These are phyloP conservation scores for Cotesia vestalis DNA, from an alignment of 1,140 invertebrate genomes.

Conservation along the genomic window DNA sequence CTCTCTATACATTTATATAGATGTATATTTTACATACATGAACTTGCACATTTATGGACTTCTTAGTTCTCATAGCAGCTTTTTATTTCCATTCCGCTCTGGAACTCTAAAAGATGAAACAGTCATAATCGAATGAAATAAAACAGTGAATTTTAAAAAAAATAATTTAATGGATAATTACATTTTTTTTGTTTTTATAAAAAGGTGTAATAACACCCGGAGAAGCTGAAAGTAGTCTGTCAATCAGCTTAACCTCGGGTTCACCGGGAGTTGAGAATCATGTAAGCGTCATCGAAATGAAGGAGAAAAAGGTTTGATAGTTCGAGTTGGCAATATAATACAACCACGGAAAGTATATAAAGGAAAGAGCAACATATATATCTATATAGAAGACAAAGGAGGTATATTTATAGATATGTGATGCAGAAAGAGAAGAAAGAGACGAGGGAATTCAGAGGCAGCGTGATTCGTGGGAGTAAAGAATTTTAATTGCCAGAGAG, in stretches of 20 bases:
- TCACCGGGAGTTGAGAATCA: constrained; percentile 49
- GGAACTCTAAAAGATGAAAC: too few species aligned
- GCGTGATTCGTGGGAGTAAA: constrained; percentile 55
- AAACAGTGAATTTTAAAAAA: too few species aligned
- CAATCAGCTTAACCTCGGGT: constrained; percentile 13
- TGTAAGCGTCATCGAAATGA: constrained; percentile 45
- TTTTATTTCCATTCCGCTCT: background rate
- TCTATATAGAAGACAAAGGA: constrained; percentile 27
- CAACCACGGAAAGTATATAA: background rate
- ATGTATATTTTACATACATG: background rate
- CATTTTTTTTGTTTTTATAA: background rate
- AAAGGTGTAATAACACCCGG: constrained; percentile 13
- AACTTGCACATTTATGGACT: background rate
- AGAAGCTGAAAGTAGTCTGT: constrained; percentile 13
- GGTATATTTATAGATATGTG: too few species aligned
- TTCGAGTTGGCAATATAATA: constrained; percentile 38
- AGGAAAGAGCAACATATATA: background rate
- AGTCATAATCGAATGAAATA: too few species aligned
- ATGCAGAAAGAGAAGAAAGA: background rate
- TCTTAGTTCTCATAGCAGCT: constrained; percentile 5
- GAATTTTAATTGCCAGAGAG: constrained; percentile 64
- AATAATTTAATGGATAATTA: too few species aligned
- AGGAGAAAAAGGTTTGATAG: constrained; percentile 44
- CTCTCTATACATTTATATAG: background rate
- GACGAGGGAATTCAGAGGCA: constrained; percentile 45